Evolutionary conservation across 2,113 vertebrate genomes (phyloP), one percentile per base, ranked within the genome.

Genomic region (Sinosuthora webbiana): DNA sequence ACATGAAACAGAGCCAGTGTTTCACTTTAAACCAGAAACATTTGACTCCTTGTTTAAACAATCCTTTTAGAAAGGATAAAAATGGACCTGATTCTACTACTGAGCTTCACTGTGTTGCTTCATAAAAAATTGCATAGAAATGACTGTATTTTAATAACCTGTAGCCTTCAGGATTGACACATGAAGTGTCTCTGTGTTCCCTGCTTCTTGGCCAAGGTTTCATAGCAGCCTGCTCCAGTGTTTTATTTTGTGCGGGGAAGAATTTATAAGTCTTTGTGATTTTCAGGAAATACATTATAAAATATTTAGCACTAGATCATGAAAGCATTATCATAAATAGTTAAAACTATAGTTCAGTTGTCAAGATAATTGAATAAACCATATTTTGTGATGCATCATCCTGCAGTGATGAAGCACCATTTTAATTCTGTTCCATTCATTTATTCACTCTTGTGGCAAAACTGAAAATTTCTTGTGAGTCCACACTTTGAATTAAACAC

Each of bases 221-320:
- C 56, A 53, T 3, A 55, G 23, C 49, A 87, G 53, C 45, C n/a
- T 30, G 13, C 37, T 55, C 13, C 22, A n/a, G 27, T 31, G n/a
- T 53, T 90, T 94, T 57, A 47, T 33, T 49, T 3, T 30, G 9
- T 62, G 28, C 11, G 57, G n/a, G 19, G 55, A 16, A 60, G 50
- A 69, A 52, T 50, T 91, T 71, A 44, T 33, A 57, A 45, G 41
- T 13, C 27, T 59, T 79, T 83, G 30, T 76, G 82, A 60, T 60
- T 87, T 94, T 86, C 41, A 83, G 94, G 59, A 94, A 95, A 87
- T 13, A 62, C 21, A 56, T 59, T 42, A 49, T 95, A 50, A 90
- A 96, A 94, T 91, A 91, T 94, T 91, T 80, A 91, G 19, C 64
- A 19, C 25, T 84, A 7, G 50, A 42, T 63, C 75, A 82, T 64